Evolutionary conservation across 2,797 vertebrate genomes (phyloP), one percentile per base, ranked within the genome.

Genomic region (Trachurus trachurus): DNA sequence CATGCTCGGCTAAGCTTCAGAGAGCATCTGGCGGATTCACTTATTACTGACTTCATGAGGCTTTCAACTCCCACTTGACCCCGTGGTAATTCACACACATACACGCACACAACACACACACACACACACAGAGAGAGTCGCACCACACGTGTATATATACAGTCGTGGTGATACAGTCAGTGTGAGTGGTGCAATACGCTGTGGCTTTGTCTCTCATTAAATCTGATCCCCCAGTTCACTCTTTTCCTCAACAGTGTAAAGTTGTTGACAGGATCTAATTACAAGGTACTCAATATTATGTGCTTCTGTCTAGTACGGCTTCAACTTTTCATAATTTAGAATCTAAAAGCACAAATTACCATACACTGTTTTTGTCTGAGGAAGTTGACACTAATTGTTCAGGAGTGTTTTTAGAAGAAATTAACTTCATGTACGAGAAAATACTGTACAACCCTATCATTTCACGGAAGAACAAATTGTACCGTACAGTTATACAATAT

Each of bases 1-100:
- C 68, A 61, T 68, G 77, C 53, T 78, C 70, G 19, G 71, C 78
- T 86, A 54, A 80, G 81, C 80, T 65, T 85, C 61, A 69, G 69
- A 81, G 72, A 78, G 61, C 72, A 78, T 67, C 74, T 78, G 80
- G 83, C 44, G 49, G 68, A 78, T 82, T 69, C 69, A 76, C 75
- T 80, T 79, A 81, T 84, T 75, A 78, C 71, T 59, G 66, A 53
- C 72, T 82, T 85, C 82, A 79, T 61, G 78, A 88, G 68, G 79
- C 64, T 75, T 52, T 66, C 50, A 57, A 44, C 42, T 71, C 85
- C 68, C 60, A 0, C 58, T 45, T 59, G 69, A 82, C 80, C 71
- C 71, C 53, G 58, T 37, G 45, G 40, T 77, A 62, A 79, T 83
- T 76, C 66, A 70, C 74, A 74, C 54, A 37, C 47, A 34, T 26